phyloP scores from a whole-genome alignment of 2,888 invertebrate genomes.

The Pyrrhosoma nymphula region DNA sequence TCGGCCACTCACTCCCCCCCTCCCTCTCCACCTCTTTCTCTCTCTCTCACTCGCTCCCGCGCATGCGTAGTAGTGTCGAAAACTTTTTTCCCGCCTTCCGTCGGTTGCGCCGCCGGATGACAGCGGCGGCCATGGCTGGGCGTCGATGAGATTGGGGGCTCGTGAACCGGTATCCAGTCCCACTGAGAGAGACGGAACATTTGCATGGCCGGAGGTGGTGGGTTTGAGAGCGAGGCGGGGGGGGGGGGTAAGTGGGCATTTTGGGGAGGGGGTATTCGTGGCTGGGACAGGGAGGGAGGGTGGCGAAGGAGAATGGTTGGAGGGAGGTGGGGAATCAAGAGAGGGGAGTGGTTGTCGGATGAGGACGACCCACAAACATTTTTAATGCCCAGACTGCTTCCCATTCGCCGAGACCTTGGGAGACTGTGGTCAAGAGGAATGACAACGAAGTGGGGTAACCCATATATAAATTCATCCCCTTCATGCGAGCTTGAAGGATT shows the following conservation, averaged over 20 bases:
- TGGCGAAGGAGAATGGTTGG: neutral
- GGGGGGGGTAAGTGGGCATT: no score
- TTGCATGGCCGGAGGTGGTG: constrained; percentile 34
- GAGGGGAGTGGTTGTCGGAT: neutral
- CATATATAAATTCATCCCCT: constrained; percentile 4
- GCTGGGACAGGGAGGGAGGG: neutral
- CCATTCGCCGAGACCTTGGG: constrained; percentile 33
- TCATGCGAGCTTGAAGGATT: neutral
- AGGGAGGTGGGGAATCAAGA: neutral
- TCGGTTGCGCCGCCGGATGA: constrained; percentile 44
- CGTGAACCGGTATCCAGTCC: constrained; percentile 51
- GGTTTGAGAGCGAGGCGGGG: neutral
- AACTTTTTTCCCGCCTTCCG: constrained; percentile 58
- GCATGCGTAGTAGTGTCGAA: constrained; percentile 52
- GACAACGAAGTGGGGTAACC: neutral
- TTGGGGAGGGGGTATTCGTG: neutral
- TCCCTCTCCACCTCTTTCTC: neutral
- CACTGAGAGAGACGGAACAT: constrained; percentile 17
- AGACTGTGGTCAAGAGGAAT: constrained; percentile 1
- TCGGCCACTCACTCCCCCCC: neutral
- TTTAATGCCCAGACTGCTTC: constrained; percentile 23
- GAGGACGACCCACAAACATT: constrained; percentile 59
- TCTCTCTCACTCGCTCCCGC: neutral
- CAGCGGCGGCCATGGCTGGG: constrained; percentile 21
- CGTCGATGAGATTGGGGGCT: constrained; percentile 37